Evolutionary conservation across 2,797 vertebrate species (phyloP).

Genomic region (Rhodeus uyekii): DNA sequence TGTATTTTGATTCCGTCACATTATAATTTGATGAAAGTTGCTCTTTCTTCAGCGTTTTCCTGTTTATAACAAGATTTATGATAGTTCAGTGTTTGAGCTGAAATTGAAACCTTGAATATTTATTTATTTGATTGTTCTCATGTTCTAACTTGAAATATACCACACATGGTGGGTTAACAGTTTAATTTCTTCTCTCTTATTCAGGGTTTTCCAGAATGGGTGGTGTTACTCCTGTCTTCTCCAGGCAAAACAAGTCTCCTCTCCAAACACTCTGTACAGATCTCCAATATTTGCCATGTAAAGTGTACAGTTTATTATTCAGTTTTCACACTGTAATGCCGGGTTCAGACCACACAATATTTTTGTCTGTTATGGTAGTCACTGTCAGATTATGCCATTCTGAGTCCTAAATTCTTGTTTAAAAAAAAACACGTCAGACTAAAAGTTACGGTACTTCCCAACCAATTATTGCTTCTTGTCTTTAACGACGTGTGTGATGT

Average conservation of each 20-base stretch:
- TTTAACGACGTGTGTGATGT: too few relatives aligned
- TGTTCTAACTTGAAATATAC: too few relatives aligned
- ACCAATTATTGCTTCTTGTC: too few relatives aligned
- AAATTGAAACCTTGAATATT: not conserved
- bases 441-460: too few relatives aligned
- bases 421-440: too few relatives aligned
- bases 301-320: not conserved
- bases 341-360: too few relatives aligned
- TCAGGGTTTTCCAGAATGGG: conserved; percentile 57
- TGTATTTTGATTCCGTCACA: not conserved
- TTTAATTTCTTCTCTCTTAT: not conserved
- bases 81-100: not conserved
- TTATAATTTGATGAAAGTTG: not conserved
- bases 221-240: conserved; percentile 71
- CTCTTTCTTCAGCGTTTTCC: not conserved
- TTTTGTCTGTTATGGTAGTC: too few relatives aligned
- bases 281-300: conserved; percentile 87
- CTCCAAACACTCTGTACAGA: conserved; percentile 80
- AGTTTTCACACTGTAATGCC: not conserved
- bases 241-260: conserved; percentile 76
- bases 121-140: conserved; percentile 45
- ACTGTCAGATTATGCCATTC: too few relatives aligned
- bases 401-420: too few relatives aligned
- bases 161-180: not conserved
- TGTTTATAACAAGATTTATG: not conserved